Base-by-base conservation (phyloP, 2,797 vertebrate species). In the Luscinia megarhynchos region DNA sequence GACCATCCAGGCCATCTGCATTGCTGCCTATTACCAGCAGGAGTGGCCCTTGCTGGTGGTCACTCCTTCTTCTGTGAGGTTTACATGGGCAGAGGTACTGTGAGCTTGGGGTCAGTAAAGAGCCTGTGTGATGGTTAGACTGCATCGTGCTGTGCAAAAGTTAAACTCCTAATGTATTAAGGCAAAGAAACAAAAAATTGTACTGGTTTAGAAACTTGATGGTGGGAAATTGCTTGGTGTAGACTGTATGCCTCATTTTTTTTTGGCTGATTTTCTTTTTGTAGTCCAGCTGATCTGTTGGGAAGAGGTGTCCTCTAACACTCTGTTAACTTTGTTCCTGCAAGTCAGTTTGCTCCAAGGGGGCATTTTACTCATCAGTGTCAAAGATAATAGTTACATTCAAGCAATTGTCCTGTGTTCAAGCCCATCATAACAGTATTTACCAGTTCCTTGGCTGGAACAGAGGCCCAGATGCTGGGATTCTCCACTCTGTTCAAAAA, bases 31-130 rank as follows among this genome's bases (percentile, higher is more conserved):
- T 96, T 99, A 99, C 97, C 98, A 82, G 90, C 98, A 98, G n/a
- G 99, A 99, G 76, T 99, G 99, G 99, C 99, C 99, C 2, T 95
- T 99, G 77, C 97, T 99, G 53, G 99, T 99, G 90, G 98, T 99
- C 93, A 96, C 98, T 12, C 99, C 99, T 1, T 99, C 99, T 12
- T 99, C 99, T 0, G 99, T 99, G 72, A 98, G 99, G 92, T 99
- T 99, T 96, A 99, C 99, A 0, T 99, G 99, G 99, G 99, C 98
- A 32, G 99, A 99, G 99, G 99, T 99, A 98, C 89, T 46, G 51
- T 62, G 68, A 27, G 61, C 40, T 64, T 53, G 45, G 80, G 40
- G 36, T 55, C 40, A 12, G 9, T 13, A 15, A 70, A 62, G 70
- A 32, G 16, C 59, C 21, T 8, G 11, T 41, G 63, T 40, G 62